Conservation (phyloP, 2,797 vertebrate species). For the Pangasius djambal region DNA sequence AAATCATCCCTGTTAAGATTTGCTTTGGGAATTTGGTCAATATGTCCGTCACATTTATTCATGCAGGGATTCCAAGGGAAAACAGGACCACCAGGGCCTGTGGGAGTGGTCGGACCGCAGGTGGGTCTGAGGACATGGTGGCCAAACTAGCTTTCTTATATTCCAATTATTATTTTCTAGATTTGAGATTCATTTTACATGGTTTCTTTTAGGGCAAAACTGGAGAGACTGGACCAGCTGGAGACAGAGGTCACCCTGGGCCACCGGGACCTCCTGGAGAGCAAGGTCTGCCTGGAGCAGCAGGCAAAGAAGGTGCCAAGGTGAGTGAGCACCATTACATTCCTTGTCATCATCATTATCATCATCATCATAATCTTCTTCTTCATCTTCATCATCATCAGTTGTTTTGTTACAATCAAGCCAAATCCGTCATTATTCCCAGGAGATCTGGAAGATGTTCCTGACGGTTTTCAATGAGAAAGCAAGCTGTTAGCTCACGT, state of each 20-base stretch:
- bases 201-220: constrained; percentile 80
- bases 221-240: constrained; percentile 87
- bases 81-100: constrained; percentile 85
- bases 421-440: constrained; percentile 32
- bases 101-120: constrained; percentile 91
- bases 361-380: constrained; percentile 29
- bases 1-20: not conserved
- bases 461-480: constrained; percentile 61
- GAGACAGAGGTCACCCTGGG: constrained; percentile 91
- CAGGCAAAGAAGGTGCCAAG: constrained; percentile 90
- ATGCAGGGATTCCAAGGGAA: constrained; percentile 91
- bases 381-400: constrained; percentile 30
- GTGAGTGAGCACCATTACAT: constrained; percentile 68
- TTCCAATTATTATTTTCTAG: not conserved
- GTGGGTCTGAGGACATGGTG: constrained; percentile 64
- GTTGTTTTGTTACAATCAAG: constrained; percentile 28
- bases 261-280: constrained; percentile 91
- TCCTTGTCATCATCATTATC: constrained; percentile 48
- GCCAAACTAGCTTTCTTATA: not conserved
- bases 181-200: not conserved
- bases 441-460: constrained; percentile 58
- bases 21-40: constrained; percentile 3
- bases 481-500: constrained; percentile 57
- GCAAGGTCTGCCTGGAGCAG: constrained; percentile 86
- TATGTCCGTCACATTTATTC: not conserved